phyloP scores from a whole-genome alignment of 2,113 vertebrate species.

The Pituophis catenifer region DNA sequence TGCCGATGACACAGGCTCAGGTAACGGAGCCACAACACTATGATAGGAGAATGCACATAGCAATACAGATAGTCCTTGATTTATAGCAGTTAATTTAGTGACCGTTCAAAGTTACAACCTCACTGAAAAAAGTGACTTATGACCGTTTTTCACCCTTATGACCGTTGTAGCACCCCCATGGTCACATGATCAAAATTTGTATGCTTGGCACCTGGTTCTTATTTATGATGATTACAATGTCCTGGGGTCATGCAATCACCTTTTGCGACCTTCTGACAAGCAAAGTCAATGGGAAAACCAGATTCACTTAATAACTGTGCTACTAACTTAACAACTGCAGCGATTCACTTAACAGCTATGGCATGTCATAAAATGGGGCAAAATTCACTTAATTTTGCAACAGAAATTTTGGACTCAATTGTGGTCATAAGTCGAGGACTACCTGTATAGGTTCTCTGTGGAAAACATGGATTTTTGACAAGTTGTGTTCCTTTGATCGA shows the following conservation, averaged over 20 bases:
- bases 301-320: background rate
- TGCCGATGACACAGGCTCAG: too few relatives aligned
- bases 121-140: background rate
- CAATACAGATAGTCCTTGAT: too few relatives aligned
- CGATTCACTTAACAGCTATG: background rate
- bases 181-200: background rate
- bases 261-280: background rate
- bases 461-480: background rate
- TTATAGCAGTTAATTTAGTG: background rate
- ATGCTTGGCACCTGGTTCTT: background rate
- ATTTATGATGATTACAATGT: background rate
- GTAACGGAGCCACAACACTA: too few relatives aligned
- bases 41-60: background rate
- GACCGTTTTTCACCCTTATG: background rate
- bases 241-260: background rate
- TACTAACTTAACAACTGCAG: background rate
- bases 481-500: background rate
- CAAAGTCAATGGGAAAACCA: background rate
- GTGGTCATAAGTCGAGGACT: background rate
- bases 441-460: background rate
- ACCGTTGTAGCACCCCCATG: background rate
- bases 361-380: background rate
- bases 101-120: background rate
- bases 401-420: background rate
- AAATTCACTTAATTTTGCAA: background rate